Percentiles rank a stretch among this genome's conserved stretches.
These are phyloP conservation scores for Amniataba percoides DNA, from an alignment of 2,797 vertebrate genomes.

Conservation along the genomic window DNA sequence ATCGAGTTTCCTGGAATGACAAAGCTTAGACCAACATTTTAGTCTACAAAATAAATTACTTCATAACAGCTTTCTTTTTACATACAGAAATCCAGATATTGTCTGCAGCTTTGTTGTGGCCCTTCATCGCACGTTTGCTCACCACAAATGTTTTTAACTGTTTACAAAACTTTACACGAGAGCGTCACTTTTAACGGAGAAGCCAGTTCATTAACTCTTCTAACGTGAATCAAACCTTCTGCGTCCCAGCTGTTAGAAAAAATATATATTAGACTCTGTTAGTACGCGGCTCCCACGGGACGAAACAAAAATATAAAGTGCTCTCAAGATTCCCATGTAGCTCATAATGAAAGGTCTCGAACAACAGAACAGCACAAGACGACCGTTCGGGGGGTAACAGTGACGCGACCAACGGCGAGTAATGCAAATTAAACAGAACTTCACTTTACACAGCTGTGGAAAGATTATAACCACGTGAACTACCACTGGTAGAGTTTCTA, in stretches of 20 bases:
- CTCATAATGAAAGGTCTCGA: slow-evolving; percentile 9
- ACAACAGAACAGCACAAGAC: slow-evolving; percentile 9
- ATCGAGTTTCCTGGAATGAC: not conserved
- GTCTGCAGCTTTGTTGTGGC: not conserved
- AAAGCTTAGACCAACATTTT: not conserved
- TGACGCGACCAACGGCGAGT: not conserved
- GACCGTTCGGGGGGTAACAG: slow-evolving; percentile 9
- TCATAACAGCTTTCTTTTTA: not conserved
- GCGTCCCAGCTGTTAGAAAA: slow-evolving; percentile 10
- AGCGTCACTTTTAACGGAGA: not conserved
- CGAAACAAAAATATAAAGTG: slow-evolving; percentile 64
- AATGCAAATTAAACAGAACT: slow-evolving; percentile 14
- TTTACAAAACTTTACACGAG: slow-evolving; percentile 9
- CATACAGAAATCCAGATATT: not conserved
- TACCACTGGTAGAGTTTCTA: slow-evolving; percentile 4
- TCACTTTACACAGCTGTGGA: not conserved
- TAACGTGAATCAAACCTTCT: not conserved
- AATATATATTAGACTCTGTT: slow-evolving; percentile 20
- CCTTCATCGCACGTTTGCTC: not conserved
- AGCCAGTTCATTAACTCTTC: not conserved
- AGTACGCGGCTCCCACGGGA: slow-evolving; percentile 10
- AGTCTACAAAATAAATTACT: not conserved
- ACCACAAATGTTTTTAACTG: not conserved
- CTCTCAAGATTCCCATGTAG: slow-evolving; percentile 30
- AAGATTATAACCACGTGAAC: not conserved